These are phyloP conservation scores for Sebastes diploproa DNA, from an alignment of 2,797 vertebrate species.

Conservation along the genomic window DNA sequence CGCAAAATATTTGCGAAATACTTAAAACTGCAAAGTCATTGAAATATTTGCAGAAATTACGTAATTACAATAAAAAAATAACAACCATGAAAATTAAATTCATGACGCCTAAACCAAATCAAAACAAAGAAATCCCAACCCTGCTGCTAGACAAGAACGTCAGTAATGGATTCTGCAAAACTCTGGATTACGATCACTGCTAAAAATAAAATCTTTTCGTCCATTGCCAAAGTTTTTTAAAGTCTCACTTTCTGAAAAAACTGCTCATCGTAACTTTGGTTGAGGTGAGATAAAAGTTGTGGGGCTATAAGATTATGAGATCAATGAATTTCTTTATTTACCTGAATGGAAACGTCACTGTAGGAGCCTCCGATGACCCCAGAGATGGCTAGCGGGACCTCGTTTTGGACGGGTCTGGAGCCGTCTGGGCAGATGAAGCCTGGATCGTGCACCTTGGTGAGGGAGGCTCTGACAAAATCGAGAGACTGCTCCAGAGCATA, in stretches of 20 bases:
- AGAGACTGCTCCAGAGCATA: slow-evolving; percentile 96
- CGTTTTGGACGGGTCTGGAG: slow-evolving; percentile 92
- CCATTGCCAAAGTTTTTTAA: fast-evolving
- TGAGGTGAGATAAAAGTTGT: too few relatives aligned
- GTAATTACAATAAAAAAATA: background rate
- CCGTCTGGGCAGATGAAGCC: slow-evolving; percentile 97
- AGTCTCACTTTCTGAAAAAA: background rate
- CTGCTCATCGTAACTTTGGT: background rate
- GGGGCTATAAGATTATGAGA: background rate
- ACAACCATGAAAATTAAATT: background rate
- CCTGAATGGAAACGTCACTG: slow-evolving; percentile 99
- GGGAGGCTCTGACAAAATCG: slow-evolving; percentile 94
- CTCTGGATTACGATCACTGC: background rate
- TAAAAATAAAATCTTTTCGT: too few relatives aligned
- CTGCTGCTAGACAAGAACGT: background rate
- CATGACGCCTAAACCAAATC: background rate
- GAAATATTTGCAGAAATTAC: background rate
- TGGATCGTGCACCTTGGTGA: slow-evolving; percentile 92
- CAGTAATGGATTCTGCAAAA: background rate
- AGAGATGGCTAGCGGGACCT: slow-evolving; percentile 91
- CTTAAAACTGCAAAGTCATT: background rate
- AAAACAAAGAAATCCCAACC: background rate
- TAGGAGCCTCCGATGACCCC: slow-evolving; percentile 98
- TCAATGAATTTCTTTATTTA: slow-evolving; percentile 55
- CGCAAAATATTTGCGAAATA: background rate